Evolutionary conservation across 2,888 invertebrate genomes (phyloP).

Genomic region (Amphipyra berbera): DNA sequence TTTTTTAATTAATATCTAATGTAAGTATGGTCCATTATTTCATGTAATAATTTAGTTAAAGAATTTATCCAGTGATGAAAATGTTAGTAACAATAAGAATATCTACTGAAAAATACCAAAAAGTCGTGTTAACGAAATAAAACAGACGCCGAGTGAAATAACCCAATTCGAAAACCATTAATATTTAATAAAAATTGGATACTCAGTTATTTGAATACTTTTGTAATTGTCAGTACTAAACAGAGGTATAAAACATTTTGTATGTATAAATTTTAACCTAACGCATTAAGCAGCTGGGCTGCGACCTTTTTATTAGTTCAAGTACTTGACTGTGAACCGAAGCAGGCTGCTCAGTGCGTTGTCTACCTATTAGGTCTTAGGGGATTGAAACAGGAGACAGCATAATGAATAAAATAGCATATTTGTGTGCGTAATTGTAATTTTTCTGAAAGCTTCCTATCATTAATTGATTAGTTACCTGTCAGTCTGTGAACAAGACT

Average conservation of each 20-base stretch:
- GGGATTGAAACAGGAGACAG: constrained; percentile 18
- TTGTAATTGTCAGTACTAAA: neutral
- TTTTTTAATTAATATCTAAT: neutral
- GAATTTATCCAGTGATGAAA: constrained; percentile 10
- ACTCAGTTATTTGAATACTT: neutral
- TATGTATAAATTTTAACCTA: neutral
- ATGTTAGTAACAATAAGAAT: constrained; percentile 9
- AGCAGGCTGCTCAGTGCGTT: neutral
- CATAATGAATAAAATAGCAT: neutral
- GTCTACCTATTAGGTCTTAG: constrained; percentile 5
- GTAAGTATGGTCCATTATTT: constrained; percentile 9
- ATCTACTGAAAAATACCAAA: constrained; percentile 34
- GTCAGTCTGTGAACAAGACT: too few species aligned
- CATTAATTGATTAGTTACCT: too few species aligned
- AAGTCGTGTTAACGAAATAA: constrained; percentile 14
- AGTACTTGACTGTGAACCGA: constrained; percentile 15
- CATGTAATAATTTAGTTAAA: constrained; percentile 17
- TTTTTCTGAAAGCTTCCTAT: too few species aligned
- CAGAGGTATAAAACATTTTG: neutral
- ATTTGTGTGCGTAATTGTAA: too few species aligned
- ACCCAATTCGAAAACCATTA: neutral
- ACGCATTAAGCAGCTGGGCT: constrained; percentile 9
- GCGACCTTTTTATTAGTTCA: too few species aligned
- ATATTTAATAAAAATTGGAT: neutral
- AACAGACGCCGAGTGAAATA: constrained; percentile 1